Base-by-base conservation (phyloP, 2,888 invertebrate genomes). In the Amaurobius ferox region DNA sequence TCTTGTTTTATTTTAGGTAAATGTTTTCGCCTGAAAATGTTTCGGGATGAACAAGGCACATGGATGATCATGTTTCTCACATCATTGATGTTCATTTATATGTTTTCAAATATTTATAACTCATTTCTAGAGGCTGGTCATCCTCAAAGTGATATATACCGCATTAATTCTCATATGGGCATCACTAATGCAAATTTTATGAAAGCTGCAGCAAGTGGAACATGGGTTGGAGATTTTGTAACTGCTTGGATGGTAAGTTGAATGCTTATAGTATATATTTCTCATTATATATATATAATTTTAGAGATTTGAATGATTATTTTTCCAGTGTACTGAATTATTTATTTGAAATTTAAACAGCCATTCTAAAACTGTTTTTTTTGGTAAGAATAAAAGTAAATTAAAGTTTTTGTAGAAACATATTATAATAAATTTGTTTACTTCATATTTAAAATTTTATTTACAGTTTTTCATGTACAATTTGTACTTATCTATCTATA, bases 21-120 rank as follows among this genome's bases (percentile, higher is more conserved):
- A 67, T 83, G 91, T 29, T 90, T 92, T 44, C 89, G 92, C 23
- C 90, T 93, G 72, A 92, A 92, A 90, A 92, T 93, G 92, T 93
- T 93, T 89, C 90, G 91, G 30, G 92, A 92, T 77, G 92, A 92
- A 88, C 90, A 91, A 89, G 93, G 93, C 7, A 92, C 93, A 0
- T 93, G 92, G 92, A 92, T 93, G 91, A 91, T 91, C 2, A 93
- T 92, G 92, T 92, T 92, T 89, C 90, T 93, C 70, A 91, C 91
- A 9, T 91, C 91, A 28, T 91, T 93, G 23, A 89, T 93, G 40
- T 91, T 90, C n/a, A 89, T 92, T 66, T 93, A 92, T 88, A 90
- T 92, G 79, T 92, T 92, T 89, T 92, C 93, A 9, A 91, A 91
- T 89, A 89, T 92, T 78, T 93, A 93, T 90, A 93, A 93, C 89